Base-by-base conservation (phyloP, 2,888 invertebrate species). In the Drosophila differens region DNA sequence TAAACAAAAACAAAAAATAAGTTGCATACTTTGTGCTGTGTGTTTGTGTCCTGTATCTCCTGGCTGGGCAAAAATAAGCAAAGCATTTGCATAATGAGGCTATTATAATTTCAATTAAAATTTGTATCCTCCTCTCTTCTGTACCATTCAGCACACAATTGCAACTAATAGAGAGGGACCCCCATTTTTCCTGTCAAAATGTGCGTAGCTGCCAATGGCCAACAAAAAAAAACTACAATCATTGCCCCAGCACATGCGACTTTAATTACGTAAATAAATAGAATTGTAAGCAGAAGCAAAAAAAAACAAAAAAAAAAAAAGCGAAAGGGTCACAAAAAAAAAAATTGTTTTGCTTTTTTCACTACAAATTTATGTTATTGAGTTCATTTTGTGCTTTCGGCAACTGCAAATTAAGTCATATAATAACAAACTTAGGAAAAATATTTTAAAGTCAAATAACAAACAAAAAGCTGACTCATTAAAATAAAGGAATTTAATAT, bases 41-140 rank as follows among this genome's bases (percentile, higher is more conserved):
- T 53, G n/a, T 22, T 7, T 33, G 22, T 35, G 14, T 54, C 57
- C 69, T 63, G 67, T 55, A 49, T 70, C 64, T 71, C 58, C 49
- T 52, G 53, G 22, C 22, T 19, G 37, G 52, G 16, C 33, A 39
- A 74, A 83, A 88, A 66, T 69, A 79, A 72, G 76, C 69, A 78
- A 78, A 30, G 55, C 70, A 85, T 90, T 90, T 89, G 82, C 86
- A 86, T 86, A 86, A 86, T 86, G 73, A 90, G 89, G 69, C 86
- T 86, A 86, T 86, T 86, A 86, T 90, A 90, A 86, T 86, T 86
- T 90, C 87, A 90, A 86, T 86, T 86, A 90, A 86, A 86, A 78
- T 84, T 79, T 30, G 9, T 25, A 47, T 28, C 47, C 22, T 47
- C 62, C 57, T 25, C 70, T 53, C 53, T 22, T 55, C 47, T 28